Conservation (phyloP, 2,888 invertebrate genomes). For the Hybos culiciformis region DNA sequence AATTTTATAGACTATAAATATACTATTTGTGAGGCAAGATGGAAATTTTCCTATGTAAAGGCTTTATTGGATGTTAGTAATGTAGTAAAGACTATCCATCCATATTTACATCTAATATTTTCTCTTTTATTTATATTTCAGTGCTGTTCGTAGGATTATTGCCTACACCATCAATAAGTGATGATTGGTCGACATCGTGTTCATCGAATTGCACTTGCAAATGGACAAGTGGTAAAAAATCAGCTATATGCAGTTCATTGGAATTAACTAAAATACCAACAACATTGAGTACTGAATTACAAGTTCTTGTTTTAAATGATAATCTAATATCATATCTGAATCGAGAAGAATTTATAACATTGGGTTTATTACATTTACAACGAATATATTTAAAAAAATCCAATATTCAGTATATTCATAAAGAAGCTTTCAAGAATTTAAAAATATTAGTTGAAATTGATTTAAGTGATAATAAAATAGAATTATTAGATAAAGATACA, state of each 20-base stretch:
- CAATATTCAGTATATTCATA: constrained; percentile 59
- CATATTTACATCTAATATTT: not conserved
- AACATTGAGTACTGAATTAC: constrained; percentile 48
- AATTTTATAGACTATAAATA: too few relatives aligned
- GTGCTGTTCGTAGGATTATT: constrained; percentile 8
- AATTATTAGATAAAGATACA: constrained; percentile 59
- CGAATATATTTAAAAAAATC: constrained; percentile 65
- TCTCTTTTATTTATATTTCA: not conserved
- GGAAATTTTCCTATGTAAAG: too few relatives aligned
- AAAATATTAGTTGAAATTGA: constrained; percentile 78
- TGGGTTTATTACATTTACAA: constrained; percentile 72
- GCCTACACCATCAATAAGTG: constrained; percentile 39
- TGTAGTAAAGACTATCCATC: too few relatives aligned
- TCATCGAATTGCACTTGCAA: constrained; percentile 78
- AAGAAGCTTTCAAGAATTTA: constrained; percentile 74
- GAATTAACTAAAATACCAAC: constrained; percentile 66
- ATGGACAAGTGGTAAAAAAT: constrained; percentile 85
- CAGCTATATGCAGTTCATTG: constrained; percentile 70
- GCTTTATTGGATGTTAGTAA: too few relatives aligned
- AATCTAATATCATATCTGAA: constrained; percentile 64
- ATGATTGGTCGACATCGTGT: constrained; percentile 75
- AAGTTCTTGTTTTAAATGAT: constrained; percentile 72
- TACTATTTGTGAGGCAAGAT: too few relatives aligned
- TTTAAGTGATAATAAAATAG: constrained; percentile 67
- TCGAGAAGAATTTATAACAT: constrained; percentile 62